Evolutionary conservation across 2,113 vertebrate genomes (phyloP).

Genomic region (Nyctereutes procyonoides): DNA sequence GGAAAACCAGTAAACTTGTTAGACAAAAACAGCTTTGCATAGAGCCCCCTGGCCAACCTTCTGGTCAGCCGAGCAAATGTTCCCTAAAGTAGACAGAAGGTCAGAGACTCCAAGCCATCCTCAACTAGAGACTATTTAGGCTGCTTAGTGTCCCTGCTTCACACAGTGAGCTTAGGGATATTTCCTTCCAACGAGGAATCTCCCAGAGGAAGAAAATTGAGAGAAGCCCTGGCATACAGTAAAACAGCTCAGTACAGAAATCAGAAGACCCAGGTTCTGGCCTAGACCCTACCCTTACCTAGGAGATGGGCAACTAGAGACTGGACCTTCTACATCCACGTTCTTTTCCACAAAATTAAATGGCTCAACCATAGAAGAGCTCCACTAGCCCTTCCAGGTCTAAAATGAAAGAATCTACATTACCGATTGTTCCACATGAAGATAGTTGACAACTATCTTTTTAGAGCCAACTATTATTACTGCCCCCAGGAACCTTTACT

Average conservation of each 20-base stretch:
- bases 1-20: background rate
- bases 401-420: background rate
- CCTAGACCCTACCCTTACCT: background rate
- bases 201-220: background rate
- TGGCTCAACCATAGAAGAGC: background rate
- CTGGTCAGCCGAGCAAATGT: background rate
- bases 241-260: background rate
- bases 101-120: background rate
- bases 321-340: background rate
- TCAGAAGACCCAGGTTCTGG: background rate
- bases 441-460: slow-evolving; percentile 33
- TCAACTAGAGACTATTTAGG: background rate
- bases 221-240: background rate
- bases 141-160: background rate
- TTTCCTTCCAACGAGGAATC: slow-evolving; percentile 2
- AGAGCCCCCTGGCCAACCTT: background rate
- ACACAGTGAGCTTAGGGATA: background rate
- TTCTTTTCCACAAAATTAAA: background rate
- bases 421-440: slow-evolving; percentile 55
- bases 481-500: background rate
- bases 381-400: background rate
- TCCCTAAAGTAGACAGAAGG: background rate
- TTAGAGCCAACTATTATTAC: background rate
- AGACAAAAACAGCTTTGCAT: background rate
- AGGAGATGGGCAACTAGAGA: background rate